phyloP scores from a whole-genome alignment of 2,797 vertebrate genomes.

The Mormyrus proboscirostris region DNA sequence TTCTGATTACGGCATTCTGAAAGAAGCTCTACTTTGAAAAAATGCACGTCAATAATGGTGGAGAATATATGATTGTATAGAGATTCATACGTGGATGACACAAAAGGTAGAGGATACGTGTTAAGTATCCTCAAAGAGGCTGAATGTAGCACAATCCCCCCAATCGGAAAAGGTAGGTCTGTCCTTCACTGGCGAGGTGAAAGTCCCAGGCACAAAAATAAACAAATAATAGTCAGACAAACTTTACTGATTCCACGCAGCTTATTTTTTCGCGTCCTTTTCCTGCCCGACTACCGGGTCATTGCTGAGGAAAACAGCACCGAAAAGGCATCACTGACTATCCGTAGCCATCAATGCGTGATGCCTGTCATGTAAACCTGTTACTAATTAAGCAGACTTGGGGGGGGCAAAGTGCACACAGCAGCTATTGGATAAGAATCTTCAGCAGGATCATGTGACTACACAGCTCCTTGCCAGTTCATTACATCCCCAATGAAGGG shows the following conservation, averaged over 20 bases:
- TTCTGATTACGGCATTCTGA: neutral
- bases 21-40: neutral
- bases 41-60: neutral
- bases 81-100: neutral
- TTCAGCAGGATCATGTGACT: neutral
- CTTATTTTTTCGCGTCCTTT: neutral
- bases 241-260: neutral
- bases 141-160: neutral
- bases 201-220: neutral
- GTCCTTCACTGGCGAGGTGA: neutral
- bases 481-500: neutral
- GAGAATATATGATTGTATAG: neutral
- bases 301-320: neutral
- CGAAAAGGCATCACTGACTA: neutral
- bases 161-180: neutral
- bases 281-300: neutral
- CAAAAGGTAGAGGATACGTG: neutral
- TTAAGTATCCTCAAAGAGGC: neutral
- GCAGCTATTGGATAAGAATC: neutral
- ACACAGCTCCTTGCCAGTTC: neutral
- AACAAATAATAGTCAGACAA: neutral
- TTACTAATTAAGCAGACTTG: neutral
- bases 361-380: neutral
- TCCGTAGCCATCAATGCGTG: neutral
- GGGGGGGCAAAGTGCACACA: neutral